Conservation (phyloP, 37 sponge, comb jelly and placozoan species). For the Sycon ciliatum region DNA sequence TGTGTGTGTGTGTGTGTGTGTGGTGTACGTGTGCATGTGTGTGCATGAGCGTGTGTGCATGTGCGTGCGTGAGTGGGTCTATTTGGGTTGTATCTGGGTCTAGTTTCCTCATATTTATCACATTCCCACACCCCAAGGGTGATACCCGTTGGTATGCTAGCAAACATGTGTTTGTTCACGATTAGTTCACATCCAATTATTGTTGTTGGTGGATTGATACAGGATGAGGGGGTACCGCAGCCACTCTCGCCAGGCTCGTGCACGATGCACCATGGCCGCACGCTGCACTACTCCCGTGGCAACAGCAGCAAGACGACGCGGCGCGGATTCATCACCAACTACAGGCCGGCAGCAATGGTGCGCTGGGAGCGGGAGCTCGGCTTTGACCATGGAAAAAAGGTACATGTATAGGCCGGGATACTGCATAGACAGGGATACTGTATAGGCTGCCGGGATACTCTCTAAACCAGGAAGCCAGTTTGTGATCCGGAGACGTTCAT, state of each 20-base stretch:
- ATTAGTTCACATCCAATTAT: too few relatives aligned
- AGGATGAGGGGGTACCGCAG: background rate
- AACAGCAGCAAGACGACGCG: background rate
- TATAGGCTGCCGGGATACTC: too few relatives aligned
- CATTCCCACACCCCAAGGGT: too few relatives aligned
- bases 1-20: slow-evolving; percentile 5
- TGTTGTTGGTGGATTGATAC: too few relatives aligned
- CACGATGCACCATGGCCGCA: background rate
- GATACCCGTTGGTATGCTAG: too few relatives aligned
- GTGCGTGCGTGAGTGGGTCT: background rate
- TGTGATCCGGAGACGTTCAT: too few relatives aligned
- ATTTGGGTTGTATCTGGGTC: too few relatives aligned
- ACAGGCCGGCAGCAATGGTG: background rate
- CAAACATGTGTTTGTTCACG: too few relatives aligned
- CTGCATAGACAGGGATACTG: too few relatives aligned
- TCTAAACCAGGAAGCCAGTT: too few relatives aligned
- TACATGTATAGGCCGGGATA: too few relatives aligned
- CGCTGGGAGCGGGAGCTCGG: background rate
- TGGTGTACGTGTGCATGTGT: background rate
- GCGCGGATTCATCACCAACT: background rate
- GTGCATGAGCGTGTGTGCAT: background rate
- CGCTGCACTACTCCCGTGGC: background rate
- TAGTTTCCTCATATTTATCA: too few relatives aligned
- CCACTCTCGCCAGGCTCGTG: background rate
- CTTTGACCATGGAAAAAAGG: background rate